Evolutionary conservation across 92 coral and sea anemone genomes (phyloP).

Genomic region (Nematostella vectensis): DNA sequence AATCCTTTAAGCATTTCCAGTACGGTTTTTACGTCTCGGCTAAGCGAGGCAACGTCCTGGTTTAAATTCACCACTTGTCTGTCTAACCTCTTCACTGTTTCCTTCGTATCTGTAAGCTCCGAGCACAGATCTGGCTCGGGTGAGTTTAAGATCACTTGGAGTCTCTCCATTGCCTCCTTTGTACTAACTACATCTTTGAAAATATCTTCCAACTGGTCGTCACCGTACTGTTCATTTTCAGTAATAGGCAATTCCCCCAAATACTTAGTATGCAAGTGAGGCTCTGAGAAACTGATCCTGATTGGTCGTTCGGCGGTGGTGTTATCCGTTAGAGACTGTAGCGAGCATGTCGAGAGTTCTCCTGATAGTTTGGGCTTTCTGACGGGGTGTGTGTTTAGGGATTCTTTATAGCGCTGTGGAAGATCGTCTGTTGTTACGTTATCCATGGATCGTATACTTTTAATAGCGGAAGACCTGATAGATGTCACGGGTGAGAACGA

Average conservation of each 20-base stretch:
- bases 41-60: slow-evolving; percentile 57
- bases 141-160: slow-evolving; percentile 41
- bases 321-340: slow-evolving; percentile 21
- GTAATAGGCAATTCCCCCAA: not conserved
- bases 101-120: slow-evolving; percentile 49
- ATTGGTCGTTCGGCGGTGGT: slow-evolving; percentile 34
- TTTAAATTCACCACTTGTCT: slow-evolving; percentile 48
- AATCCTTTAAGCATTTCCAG: slow-evolving; percentile 51
- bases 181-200: slow-evolving; percentile 61
- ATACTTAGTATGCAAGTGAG: slow-evolving; percentile 24
- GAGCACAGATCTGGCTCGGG: slow-evolving; percentile 35
- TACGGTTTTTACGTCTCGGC: slow-evolving; percentile 56
- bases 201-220: slow-evolving; percentile 44
- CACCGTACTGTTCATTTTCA: slow-evolving; percentile 11
- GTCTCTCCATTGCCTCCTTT: slow-evolving; percentile 45
- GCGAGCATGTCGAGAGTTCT: slow-evolving; percentile 40
- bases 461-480: not conserved
- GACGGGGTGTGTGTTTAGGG: not conserved
- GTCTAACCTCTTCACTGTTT: slow-evolving; percentile 54
- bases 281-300: slow-evolving; percentile 65
- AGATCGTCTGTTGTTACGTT: not conserved
- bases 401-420: slow-evolving; percentile 3
- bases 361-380: slow-evolving; percentile 49
- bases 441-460: not conserved
- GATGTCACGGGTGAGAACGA: slow-evolving; percentile 12